Conservation (phyloP, 2,113 vertebrate genomes). For the Fregetta grallaria region DNA sequence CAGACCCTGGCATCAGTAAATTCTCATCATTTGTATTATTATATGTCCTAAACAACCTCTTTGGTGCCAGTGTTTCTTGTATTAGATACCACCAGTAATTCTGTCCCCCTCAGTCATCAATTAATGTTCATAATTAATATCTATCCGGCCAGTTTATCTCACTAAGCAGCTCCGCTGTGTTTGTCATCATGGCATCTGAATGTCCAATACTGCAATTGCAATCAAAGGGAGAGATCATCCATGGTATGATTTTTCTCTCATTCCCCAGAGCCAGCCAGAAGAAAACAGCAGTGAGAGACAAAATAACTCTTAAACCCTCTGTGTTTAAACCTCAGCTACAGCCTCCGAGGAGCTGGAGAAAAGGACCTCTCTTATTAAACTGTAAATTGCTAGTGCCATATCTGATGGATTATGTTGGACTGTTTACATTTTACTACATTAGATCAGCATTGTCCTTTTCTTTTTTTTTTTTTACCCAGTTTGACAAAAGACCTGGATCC, state of each 20-base stretch:
- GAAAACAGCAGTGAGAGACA: not conserved
- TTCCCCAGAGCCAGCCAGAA: not conserved
- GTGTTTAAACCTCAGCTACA: not conserved
- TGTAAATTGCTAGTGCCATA: not conserved
- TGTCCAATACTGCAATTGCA: not conserved
- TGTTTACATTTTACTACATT: not conserved
- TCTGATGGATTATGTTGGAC: not conserved
- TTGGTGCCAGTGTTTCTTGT: not conserved
- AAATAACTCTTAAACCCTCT: not conserved
- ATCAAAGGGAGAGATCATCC: not conserved
- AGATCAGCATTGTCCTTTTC: not conserved
- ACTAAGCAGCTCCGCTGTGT: not conserved
- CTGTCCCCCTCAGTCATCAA: not conserved
- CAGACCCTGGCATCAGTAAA: not conserved
- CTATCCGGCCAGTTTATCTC: not conserved
- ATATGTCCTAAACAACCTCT: not conserved
- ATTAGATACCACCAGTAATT: not conserved
- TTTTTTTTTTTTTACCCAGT: not conserved
- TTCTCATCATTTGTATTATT: not conserved
- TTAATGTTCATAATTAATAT: not conserved
- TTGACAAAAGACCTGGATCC: not conserved
- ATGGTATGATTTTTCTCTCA: not conserved
- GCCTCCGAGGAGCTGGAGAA: not conserved
- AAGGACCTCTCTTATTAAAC: not conserved
- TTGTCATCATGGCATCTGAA: not conserved